phyloP scores from a whole-genome alignment of 1,140 invertebrate species.

The Psix sp. region DNA sequence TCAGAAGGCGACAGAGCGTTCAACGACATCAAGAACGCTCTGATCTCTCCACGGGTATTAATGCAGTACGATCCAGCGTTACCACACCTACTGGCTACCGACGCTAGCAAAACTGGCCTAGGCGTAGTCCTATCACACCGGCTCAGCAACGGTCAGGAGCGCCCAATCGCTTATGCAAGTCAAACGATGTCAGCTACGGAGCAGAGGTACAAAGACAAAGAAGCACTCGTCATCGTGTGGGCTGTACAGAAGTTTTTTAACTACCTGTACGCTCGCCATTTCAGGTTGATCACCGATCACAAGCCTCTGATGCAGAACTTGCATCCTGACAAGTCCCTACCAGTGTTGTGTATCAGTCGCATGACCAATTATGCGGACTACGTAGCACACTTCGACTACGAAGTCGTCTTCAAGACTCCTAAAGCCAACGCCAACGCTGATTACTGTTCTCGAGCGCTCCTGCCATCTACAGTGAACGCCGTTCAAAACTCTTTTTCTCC shows the following conservation, averaged over 20 bases:
- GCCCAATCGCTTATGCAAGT: neutral
- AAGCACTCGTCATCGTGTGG: neutral
- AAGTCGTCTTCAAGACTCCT: constrained; percentile 25
- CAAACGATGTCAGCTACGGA: neutral
- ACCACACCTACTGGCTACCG: neutral
- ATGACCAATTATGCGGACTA: constrained; percentile 63
- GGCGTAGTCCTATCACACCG: neutral
- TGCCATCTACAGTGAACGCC: neutral
- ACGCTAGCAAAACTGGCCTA: neutral
- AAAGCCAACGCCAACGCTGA: neutral
- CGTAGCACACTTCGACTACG: constrained; percentile 50
- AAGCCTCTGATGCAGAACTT: constrained; percentile 71
- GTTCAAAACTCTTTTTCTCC: too few relatives aligned
- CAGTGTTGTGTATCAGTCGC: constrained; percentile 49
- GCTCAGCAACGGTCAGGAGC: neutral
- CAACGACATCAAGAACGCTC: neutral
- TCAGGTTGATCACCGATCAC: constrained; percentile 20
- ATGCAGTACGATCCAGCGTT: neutral
- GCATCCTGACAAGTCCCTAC: constrained; percentile 42
- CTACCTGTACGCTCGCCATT: neutral
- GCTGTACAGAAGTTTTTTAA: neutral
- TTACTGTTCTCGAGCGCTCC: neutral
- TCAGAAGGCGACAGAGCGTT: neutral
- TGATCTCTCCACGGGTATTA: neutral
- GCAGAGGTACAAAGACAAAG: neutral